Conservation (phyloP, 2,797 vertebrate species). For the Muscicapa striata region DNA sequence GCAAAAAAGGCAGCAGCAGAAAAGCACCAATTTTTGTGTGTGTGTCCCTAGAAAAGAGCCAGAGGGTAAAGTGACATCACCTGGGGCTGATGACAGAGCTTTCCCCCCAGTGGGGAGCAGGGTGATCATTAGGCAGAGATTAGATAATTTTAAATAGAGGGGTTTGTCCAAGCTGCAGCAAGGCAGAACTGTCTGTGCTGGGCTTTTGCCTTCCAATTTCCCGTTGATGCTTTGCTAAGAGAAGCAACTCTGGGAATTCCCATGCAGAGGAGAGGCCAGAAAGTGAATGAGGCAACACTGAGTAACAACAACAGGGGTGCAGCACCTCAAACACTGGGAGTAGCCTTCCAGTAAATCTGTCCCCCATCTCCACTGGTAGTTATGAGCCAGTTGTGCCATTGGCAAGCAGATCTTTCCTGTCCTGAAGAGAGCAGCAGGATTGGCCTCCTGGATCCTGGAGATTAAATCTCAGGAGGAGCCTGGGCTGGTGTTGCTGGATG, state of each 20-base stretch:
- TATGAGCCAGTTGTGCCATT: neutral
- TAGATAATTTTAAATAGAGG: neutral
- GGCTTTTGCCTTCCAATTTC: neutral
- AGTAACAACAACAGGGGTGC: neutral
- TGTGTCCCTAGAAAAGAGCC: neutral
- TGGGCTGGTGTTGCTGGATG: neutral
- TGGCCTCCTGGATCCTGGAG: neutral
- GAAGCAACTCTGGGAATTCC: neutral
- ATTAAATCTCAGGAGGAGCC: neutral
- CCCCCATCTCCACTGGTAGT: neutral
- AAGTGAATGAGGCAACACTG: neutral
- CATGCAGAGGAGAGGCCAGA: neutral
- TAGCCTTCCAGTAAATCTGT: slow-evolving; percentile 12
- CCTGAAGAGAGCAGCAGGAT: neutral
- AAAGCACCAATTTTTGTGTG: neutral
- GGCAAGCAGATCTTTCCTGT: slow-evolving; percentile 3
- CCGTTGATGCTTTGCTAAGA: neutral
- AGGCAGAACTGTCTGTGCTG: neutral
- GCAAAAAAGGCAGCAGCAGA: neutral
- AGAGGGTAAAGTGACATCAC: neutral
- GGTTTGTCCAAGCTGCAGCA: neutral
- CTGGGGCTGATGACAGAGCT: neutral
- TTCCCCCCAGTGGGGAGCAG: neutral
- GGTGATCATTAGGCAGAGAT: neutral
- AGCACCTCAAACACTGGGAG: slow-evolving; percentile 4